phyloP scores from a whole-genome alignment of 2,797 vertebrate species.

The Odontamblyopus lacepedii region DNA sequence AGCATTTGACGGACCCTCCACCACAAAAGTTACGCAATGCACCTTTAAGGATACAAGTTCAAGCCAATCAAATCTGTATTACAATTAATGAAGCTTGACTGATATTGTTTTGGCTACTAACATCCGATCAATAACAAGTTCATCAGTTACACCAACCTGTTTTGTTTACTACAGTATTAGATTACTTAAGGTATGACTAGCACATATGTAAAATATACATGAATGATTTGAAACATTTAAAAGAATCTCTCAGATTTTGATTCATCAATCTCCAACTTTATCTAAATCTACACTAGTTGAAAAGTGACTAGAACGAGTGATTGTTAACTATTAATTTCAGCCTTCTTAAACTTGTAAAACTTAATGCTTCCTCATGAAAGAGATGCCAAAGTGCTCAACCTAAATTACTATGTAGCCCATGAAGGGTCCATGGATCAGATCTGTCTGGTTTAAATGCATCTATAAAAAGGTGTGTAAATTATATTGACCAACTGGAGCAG shows the following conservation, averaged over 20 bases:
- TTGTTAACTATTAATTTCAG: not conserved
- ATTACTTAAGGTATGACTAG: not conserved
- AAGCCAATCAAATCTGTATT: not conserved
- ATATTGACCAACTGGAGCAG: not conserved
- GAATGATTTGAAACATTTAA: not conserved
- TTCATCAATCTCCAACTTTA: not conserved
- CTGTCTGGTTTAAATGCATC: not conserved
- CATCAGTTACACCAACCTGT: not conserved
- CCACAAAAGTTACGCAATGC: no score
- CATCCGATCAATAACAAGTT: no score
- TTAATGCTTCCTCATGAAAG: not conserved
- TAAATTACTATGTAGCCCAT: not conserved
- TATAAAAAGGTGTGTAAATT: constrained; percentile 2
- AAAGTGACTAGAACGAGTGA: not conserved
- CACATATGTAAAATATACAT: not conserved
- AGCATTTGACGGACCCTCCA: no score
- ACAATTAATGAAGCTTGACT: not conserved
- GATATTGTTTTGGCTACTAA: no score
- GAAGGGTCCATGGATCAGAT: not conserved
- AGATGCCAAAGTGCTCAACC: not conserved
- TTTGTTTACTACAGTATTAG: not conserved
- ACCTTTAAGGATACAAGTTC: not conserved
- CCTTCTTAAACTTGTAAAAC: not conserved
- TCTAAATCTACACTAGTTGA: not conserved
- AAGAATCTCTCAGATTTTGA: not conserved